Percentiles rank a stretch among this genome's conserved stretches.
Conservation (phyloP, 2,888 invertebrate species). For the Palloptera scutellata region DNA sequence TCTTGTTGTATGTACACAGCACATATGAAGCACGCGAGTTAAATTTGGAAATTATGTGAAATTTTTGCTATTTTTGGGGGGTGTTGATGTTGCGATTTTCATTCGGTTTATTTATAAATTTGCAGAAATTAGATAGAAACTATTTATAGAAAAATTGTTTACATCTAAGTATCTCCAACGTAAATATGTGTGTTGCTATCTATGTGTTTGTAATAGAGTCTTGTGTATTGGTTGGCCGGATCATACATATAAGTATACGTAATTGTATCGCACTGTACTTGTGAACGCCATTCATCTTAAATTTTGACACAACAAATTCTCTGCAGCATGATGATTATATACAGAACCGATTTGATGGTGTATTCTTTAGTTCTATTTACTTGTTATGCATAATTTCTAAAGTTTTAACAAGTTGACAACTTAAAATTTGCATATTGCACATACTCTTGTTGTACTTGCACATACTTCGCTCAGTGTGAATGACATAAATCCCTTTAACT, state of each 20-base stretch:
- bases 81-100: constrained; percentile 18
- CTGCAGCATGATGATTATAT: too few relatives aligned
- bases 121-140: not conserved
- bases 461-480: constrained; percentile 12
- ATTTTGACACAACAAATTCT: too few relatives aligned
- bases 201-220: not conserved
- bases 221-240: not conserved
- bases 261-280: not conserved
- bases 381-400: constrained; percentile 36
- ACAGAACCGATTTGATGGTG: too few relatives aligned
- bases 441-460: not conserved
- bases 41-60: constrained; percentile 32
- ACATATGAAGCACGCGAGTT: constrained; percentile 35
- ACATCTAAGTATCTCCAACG: not conserved
- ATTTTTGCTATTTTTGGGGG: constrained; percentile 25
- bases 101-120: constrained; percentile 20
- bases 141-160: not conserved
- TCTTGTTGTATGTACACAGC: too few relatives aligned
- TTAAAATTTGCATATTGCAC: constrained; percentile 29
- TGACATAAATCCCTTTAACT: constrained; percentile 42
- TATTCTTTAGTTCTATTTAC: constrained; percentile 10
- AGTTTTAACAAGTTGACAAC: constrained; percentile 42
- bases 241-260: not conserved
- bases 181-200: not conserved
- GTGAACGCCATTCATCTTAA: too few relatives aligned